Evolutionary conservation across 2,888 invertebrate genomes (phyloP), one percentile per base, ranked within the genome.

Genomic region (Globia sparganii): DNA sequence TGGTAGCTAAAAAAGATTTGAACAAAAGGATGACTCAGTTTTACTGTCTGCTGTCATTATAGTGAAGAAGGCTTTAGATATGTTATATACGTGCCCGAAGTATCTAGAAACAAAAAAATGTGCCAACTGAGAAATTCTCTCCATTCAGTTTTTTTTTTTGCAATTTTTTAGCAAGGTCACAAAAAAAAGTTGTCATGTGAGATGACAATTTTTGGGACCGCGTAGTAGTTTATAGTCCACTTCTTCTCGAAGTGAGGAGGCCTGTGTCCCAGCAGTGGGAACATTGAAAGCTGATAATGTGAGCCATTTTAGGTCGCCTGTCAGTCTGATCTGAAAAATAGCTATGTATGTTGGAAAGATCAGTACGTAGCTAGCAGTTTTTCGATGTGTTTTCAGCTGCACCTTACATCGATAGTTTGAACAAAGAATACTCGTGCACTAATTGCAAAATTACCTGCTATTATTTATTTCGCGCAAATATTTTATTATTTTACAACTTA

Each of bases 11-110:
- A 76, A 81, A 71, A 46, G 15, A 64, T 53, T 64, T 28, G 13
- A 81, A 81, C 71, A 81, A 70, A 76, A 61, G 46, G 9, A 71
- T 62, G 67, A 37, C 58, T 65, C 31, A 56, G 43, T 66, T 66
- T 80, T 66, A 79, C 25, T 28, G 18, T 75, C 31, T 64, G 13
- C n/a, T n/a, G 34, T 74, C 67, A 74, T 49, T 80, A 37, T 31
- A 74, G 37, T 37, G 18, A 46, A 31, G 53, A 28, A 40, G 37
- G 31, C 4, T 67, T 67, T 25, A 34, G 43, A 1, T 67, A 58
- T 21, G 15, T 66, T 15, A 21, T 66, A 31, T 31, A 67, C 28
- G 18, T 68, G 40, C 5, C 34, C 0, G 40, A 80, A 53, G 28
- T 58, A 53, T 8, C 25, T 34, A 0, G 15, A 18, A 9, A 37